These are phyloP conservation scores for Pipistrellus pygmaeus DNA, from an alignment of 2,797 vertebrate species.

Conservation along the genomic window DNA sequence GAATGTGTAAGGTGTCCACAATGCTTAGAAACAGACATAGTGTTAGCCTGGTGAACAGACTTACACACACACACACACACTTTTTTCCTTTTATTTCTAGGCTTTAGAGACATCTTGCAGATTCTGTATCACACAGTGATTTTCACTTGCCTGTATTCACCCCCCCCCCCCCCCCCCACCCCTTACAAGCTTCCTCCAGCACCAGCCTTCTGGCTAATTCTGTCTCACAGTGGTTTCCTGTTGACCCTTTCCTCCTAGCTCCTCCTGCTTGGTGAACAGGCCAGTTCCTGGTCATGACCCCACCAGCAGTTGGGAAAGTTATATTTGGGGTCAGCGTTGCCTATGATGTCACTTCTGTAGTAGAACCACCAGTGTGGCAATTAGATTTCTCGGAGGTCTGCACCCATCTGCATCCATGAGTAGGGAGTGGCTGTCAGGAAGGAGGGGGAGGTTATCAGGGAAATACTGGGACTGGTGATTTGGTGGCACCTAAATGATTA, in stretches of 20 bases:
- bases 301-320: not conserved
- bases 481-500: not conserved
- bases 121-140: not conserved
- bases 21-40: not conserved
- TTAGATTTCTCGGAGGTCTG: not conserved
- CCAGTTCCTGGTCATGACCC: not conserved
- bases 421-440: not conserved
- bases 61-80: not conserved
- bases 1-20: no score
- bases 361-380: not conserved
- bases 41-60: not conserved
- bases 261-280: not conserved
- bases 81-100: not conserved
- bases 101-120: not conserved
- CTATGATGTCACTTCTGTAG: not conserved
- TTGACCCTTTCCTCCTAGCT: not conserved
- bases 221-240: not conserved
- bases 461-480: not conserved
- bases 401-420: accelerated
- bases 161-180: accelerated
- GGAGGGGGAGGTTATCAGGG: not conserved
- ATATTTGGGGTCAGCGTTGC: not conserved
- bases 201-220: not conserved
- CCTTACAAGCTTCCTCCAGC: not conserved
- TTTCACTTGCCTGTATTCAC: not conserved